phyloP scores from a whole-genome alignment of 2,797 vertebrate species.

The Monodelphis domestica region DNA sequence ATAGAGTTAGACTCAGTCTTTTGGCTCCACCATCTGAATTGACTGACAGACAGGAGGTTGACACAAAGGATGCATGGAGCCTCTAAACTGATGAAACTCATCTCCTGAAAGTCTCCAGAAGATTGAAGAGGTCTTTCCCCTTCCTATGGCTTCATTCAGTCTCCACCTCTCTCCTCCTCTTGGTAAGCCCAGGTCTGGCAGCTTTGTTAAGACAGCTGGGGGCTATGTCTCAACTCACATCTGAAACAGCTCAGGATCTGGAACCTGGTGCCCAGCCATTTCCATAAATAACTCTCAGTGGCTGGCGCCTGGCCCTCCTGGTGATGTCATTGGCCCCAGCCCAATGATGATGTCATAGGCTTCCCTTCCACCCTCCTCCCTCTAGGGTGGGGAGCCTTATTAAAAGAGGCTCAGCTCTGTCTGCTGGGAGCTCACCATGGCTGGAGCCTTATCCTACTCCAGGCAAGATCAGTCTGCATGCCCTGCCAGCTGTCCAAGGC shows the following conservation, averaged over 20 bases:
- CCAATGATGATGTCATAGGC: constrained; percentile 72
- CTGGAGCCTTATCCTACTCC: constrained; percentile 33
- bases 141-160: accelerated
- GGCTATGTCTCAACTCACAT: constrained; percentile 69
- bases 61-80: not conserved
- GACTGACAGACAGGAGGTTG: not conserved
- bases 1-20: not conserved
- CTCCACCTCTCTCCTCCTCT: not conserved
- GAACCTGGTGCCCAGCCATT: constrained; percentile 71
- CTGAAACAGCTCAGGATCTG: constrained; percentile 76
- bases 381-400: constrained; percentile 41
- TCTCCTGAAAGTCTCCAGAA: not conserved
- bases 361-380: constrained; percentile 64
- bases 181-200: not conserved
- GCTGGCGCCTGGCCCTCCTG: constrained; percentile 75
- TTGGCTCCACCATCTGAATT: not conserved
- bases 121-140: not conserved
- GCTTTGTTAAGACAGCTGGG: constrained; percentile 57
- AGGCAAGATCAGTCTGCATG: not conserved
- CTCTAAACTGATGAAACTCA: not conserved
- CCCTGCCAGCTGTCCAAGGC: constrained; percentile 45
- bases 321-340: constrained; percentile 82
- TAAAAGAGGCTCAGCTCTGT: constrained; percentile 18
- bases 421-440: constrained; percentile 21
- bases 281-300: constrained; percentile 81